phyloP scores from a whole-genome alignment of 2,113 vertebrate species.

The Crypturellus undulatus region DNA sequence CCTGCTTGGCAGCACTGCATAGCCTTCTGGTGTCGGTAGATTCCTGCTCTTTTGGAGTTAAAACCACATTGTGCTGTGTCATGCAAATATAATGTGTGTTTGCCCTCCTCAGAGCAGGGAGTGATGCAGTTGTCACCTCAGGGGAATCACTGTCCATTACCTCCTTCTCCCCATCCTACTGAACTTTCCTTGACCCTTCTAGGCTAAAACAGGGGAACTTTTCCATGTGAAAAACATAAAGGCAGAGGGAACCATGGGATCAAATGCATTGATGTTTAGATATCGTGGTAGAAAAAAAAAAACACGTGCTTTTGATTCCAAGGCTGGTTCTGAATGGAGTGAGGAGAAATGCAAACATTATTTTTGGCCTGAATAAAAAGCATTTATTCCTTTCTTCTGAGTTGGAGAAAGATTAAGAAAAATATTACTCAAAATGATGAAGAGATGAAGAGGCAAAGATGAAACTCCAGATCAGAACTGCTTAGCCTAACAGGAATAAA shows the following conservation, averaged over 20 bases:
- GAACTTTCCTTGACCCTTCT: neutral
- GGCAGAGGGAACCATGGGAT: neutral
- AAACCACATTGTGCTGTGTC: neutral
- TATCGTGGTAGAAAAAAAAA: neutral
- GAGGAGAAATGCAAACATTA: neutral
- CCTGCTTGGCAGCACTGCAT: accelerated
- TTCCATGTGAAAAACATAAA: neutral
- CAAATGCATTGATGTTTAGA: neutral
- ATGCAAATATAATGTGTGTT: neutral
- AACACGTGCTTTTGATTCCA: neutral
- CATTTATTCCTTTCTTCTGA: neutral
- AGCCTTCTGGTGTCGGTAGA: neutral
- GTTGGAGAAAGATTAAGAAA: neutral
- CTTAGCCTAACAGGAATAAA: neutral
- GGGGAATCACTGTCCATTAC: neutral
- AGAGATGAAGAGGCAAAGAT: neutral
- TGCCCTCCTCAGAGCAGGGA: accelerated
- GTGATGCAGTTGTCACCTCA: neutral
- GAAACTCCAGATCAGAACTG: neutral
- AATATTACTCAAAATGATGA: neutral
- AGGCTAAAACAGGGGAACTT: neutral
- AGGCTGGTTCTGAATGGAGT: neutral
- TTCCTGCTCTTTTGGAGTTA: neutral
- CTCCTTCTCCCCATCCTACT: neutral
- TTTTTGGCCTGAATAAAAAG: neutral